Evolutionary conservation across 2,113 vertebrate genomes (phyloP), one percentile per base, ranked within the genome.

Genomic region (Seriola dumerili): DNA sequence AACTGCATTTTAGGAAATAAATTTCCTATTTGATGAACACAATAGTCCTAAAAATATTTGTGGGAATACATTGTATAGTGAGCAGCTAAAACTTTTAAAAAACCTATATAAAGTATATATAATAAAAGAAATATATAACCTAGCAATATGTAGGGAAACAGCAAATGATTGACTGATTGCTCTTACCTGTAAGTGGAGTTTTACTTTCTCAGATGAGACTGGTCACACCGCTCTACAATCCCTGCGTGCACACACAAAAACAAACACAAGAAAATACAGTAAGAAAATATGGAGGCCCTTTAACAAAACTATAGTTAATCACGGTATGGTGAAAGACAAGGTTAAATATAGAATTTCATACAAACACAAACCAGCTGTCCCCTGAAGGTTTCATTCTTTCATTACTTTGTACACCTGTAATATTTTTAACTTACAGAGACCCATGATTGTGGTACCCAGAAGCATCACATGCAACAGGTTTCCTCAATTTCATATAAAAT

Each of bases 111-210:
- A 29, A 29, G 29, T 29, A 29, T 29, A 29, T 29, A 29, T 29
- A 29, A 29, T 29, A 29, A 29, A 29, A 25, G 2, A 25, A 25
- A 29, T 29, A 29, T 29, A 29, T 29, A 29, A 29, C 29, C 2
- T 29, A 2, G 29, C 29, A 29, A 29, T 29, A 29, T 29, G 29
- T 29, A 29, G 29, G 29, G 29, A 29, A 29, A 29, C 29, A 29
- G 29, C 29, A 29, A 29, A 29, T 29, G 29, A 29, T 29, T 29
- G 29, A 29, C 29, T 29, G 29, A 29, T 29, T 42, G 42, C 16
- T 64, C 65, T 86, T 90, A 91, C 88, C 86, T 72, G 25, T 59
- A 14, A 42, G 23, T 21, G 7, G 62, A 66, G 13, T 42, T 58
- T 55, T 12, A 58, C 61, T 23, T 61, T 72, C 12, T 58, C 44